phyloP scores from a whole-genome alignment of 1,140 invertebrate species.

The Delia radicum region DNA sequence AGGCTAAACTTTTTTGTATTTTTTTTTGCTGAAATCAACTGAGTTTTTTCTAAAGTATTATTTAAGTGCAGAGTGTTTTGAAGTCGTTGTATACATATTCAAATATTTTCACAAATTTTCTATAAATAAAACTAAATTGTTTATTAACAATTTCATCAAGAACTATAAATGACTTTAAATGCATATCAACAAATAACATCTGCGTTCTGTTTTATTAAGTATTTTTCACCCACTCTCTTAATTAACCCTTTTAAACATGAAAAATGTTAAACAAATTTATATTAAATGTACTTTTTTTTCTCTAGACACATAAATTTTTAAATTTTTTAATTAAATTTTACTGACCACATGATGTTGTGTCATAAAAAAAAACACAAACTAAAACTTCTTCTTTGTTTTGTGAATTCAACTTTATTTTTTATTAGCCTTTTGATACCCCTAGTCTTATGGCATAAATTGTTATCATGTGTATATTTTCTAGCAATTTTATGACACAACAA shows the following conservation, averaged over 20 bases:
- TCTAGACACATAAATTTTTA: not conserved
- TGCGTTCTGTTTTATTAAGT: not conserved
- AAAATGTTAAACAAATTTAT: not conserved
- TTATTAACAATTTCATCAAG: no score
- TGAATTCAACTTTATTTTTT: not conserved
- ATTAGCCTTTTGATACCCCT: not conserved
- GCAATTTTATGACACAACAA: not conserved
- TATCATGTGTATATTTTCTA: not conserved
- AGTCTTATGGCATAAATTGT: not conserved
- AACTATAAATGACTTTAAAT: not conserved
- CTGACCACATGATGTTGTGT: not conserved
- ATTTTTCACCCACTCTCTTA: not conserved
- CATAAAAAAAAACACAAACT: not conserved
- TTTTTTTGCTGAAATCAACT: no score
- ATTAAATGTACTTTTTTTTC: not conserved
- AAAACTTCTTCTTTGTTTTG: not conserved
- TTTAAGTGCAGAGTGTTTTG: no score
- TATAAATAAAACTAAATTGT: no score
- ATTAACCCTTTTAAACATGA: not conserved
- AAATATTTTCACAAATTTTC: no score
- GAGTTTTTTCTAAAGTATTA: no score
- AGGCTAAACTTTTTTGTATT: no score
- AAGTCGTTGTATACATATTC: no score
- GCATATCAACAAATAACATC: not conserved
- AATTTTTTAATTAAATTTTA: not conserved